A percentile compares a stretch with the other conserved stretches of the same genome.
These are phyloP conservation scores for Anhinga anhinga DNA, from an alignment of 2,113 vertebrate genomes.

Conservation along the genomic window DNA sequence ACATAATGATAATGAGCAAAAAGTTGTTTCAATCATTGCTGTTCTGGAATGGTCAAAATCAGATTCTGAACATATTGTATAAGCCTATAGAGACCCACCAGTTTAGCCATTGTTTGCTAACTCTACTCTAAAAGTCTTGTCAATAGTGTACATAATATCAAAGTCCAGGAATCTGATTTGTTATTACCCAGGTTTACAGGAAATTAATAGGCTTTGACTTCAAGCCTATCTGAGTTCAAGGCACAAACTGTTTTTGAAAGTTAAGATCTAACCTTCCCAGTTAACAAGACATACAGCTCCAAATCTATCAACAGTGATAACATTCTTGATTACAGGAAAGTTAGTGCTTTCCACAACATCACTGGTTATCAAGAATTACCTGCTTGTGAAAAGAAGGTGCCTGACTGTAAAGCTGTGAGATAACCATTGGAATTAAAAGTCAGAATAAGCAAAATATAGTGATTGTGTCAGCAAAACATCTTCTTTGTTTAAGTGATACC, in stretches of 20 bases:
- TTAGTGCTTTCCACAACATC: not conserved
- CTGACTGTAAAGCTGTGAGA: not conserved
- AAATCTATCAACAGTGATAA: not conserved
- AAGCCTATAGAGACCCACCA: not conserved
- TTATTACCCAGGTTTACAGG: not conserved
- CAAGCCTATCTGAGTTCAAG: not conserved
- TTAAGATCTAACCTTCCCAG: not conserved
- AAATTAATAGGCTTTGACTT: not conserved
- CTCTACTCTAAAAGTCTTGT: not conserved
- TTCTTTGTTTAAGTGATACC: not conserved
- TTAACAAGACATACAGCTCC: not conserved
- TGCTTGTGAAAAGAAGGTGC: not conserved
- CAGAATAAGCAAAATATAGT: not conserved
- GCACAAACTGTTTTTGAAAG: not conserved
- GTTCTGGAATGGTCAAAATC: not conserved
- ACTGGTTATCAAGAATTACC: rapidly evolving
- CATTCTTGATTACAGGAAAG: not conserved
- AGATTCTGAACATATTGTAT: not conserved
- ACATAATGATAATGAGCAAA: not conserved
- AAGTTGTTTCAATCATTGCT: not conserved
- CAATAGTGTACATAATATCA: not conserved
- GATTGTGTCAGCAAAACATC: not conserved
- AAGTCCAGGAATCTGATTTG: not conserved
- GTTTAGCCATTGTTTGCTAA: not conserved
- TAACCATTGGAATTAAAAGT: not conserved